Evolutionary conservation across 2,113 vertebrate genomes (phyloP).

Genomic region (Pampusana beccarii): DNA sequence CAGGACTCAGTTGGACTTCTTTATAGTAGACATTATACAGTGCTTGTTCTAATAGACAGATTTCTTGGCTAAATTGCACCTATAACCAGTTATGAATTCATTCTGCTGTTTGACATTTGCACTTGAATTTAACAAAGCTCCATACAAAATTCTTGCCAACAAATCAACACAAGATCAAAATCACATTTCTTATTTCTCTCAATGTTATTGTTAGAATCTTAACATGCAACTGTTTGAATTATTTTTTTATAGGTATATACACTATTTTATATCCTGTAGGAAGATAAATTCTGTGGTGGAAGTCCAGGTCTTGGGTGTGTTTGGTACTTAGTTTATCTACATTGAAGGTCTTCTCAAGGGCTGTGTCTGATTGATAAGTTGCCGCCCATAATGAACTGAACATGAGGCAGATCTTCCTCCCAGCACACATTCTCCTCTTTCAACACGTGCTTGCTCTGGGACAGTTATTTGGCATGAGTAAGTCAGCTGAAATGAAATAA

Average conservation of each 20-base stretch:
- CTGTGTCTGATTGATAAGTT: slow-evolving; percentile 29
- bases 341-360: background rate
- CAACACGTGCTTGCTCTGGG: slow-evolving; percentile 17
- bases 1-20: background rate
- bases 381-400: slow-evolving; percentile 1
- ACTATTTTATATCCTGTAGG: background rate
- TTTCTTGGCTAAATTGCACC: slow-evolving; percentile 15
- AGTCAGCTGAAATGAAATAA: slow-evolving; percentile 7
- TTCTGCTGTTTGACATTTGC: background rate
- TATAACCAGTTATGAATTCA: background rate
- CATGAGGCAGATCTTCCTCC: slow-evolving; percentile 9
- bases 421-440: slow-evolving; percentile 46
- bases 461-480: slow-evolving; percentile 35
- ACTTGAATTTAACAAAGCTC: background rate
- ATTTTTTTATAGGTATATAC: background rate
- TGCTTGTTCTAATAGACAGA: background rate
- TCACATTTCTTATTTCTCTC: slow-evolving; percentile 10
- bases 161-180: background rate
- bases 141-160: background rate
- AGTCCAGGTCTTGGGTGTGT: slow-evolving; percentile 30
- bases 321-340: background rate
- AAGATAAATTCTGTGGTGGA: slow-evolving; percentile 25
- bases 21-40: background rate
- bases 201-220: background rate
- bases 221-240: background rate